Evolutionary conservation across 2,888 invertebrate genomes (phyloP).

Genomic region (Mesorhabditis belari): DNA sequence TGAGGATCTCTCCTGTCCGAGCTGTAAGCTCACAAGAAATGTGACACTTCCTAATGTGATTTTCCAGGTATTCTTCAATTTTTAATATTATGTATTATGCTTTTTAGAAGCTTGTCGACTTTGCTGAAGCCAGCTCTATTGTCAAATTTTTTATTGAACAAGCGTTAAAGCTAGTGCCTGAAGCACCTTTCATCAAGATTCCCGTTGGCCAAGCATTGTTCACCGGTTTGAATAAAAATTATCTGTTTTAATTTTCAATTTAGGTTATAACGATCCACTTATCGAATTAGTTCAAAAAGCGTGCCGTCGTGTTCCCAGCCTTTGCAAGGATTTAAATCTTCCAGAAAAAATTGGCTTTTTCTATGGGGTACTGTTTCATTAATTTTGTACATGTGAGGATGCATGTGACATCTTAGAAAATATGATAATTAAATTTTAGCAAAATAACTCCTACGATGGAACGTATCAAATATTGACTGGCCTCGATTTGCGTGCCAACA

Average conservation of each 20-base stretch:
- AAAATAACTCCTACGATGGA: constrained; percentile 48
- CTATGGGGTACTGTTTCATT: constrained; percentile 37
- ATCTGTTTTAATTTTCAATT: background rate
- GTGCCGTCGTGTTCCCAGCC: constrained; percentile 23
- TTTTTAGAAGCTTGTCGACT: constrained; percentile 37
- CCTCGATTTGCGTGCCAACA: constrained; percentile 14
- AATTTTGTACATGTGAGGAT: too few relatives aligned
- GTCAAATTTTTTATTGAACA: background rate
- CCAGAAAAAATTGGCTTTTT: constrained; percentile 46
- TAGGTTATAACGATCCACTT: constrained; percentile 41
- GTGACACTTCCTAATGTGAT: constrained; percentile 46
- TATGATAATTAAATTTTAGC: constrained; percentile 18
- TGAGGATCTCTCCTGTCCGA: constrained; percentile 26
- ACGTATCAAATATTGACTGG: constrained; percentile 45
- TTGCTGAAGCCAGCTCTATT: constrained; percentile 11
- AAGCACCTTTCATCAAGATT: constrained; percentile 4
- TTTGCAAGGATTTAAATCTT: constrained; percentile 36
- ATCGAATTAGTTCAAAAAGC: constrained; percentile 16
- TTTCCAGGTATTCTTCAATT: constrained; percentile 33
- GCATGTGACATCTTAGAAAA: background rate
- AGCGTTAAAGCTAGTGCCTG: constrained; percentile 7
- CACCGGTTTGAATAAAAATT: constrained; percentile 12
- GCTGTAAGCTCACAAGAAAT: constrained; percentile 28
- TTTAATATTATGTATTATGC: background rate
- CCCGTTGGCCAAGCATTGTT: constrained; percentile 41